A percentile compares a stretch with the other conserved stretches of the same genome.
Conservation (phyloP, 2,797 vertebrate species). For the Melanotaenia boesemani region DNA sequence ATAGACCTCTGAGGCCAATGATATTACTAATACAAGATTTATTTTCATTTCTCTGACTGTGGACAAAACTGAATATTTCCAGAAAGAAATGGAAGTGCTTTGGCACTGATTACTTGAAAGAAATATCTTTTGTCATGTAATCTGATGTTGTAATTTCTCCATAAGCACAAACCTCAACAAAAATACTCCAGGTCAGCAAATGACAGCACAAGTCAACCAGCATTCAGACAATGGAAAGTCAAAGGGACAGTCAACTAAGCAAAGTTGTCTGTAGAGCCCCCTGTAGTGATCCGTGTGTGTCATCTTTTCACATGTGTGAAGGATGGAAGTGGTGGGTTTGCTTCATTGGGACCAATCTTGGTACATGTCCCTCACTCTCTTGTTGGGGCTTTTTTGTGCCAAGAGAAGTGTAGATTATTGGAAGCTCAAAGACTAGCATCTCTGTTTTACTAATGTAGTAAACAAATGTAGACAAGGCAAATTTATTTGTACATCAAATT, state of each 20-base stretch:
- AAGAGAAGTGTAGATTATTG: slow-evolving; percentile 42
- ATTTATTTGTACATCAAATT: not conserved
- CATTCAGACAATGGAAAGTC: slow-evolving; percentile 40
- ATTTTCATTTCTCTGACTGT: not conserved
- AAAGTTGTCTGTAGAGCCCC: slow-evolving; percentile 32
- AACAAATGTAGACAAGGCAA: not conserved
- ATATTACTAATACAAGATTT: not conserved
- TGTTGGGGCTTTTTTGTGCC: slow-evolving; percentile 32
- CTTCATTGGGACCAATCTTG: slow-evolving; percentile 37
- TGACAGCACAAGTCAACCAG: slow-evolving; percentile 66
- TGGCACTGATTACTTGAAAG: not conserved
- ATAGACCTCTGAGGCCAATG: no score
- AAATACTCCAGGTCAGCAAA: slow-evolving; percentile 50
- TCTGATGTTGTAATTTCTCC: not conserved
- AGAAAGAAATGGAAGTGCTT: slow-evolving; percentile 4
- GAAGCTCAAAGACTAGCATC: slow-evolving; percentile 4
- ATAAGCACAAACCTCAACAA: slow-evolving; percentile 37
- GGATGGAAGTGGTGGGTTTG: slow-evolving; percentile 16
- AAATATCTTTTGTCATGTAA: not conserved
- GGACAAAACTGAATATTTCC: not conserved
- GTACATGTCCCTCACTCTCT: slow-evolving; percentile 29
- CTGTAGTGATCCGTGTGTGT: slow-evolving; percentile 20
- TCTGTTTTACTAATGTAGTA: not conserved
- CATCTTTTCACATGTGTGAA: not conserved
- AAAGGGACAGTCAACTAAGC: slow-evolving; percentile 49